Base-by-base conservation (phyloP, 2,797 vertebrate species). In the Lemur catta region DNA sequence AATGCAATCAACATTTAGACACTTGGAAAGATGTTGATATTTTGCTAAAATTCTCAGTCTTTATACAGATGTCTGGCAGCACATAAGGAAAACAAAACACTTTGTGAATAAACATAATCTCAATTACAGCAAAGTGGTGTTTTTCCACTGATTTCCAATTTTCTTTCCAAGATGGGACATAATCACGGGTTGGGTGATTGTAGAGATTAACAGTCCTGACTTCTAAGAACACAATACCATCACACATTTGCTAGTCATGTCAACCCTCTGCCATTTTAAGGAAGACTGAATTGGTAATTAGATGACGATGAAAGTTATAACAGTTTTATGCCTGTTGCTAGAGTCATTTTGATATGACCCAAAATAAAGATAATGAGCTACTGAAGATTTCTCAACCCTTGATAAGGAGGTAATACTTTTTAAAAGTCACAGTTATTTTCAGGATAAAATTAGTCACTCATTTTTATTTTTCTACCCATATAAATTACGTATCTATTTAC, bases 101-200 rank as follows among this genome's bases (percentile, higher is more conserved):
- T 96, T 65, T 76, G 55, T 90, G 94, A 97, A 97, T 97, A 96
- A 95, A 95, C 85, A 95, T 94, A 85, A 92, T 96, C 94, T 97
- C 96, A 95, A 89, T 97, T 96, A 91, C n/a, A 79, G n/a, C 33
- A 85, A 95, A 97, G 94, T 96, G 72, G 15, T 43, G 18, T 84
- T 93, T 97, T 82, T 7, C 81, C 43, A 89, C 91, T 75, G 74
- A 97, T 85, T 97, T 92, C 35, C 81, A 91, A 38, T 89, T 96
- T 94, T 76, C 28, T 90, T 88, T 81, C 38, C 72, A 92, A 65
- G 15, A 61, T 18, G 88, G 38, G 52, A 55, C 43, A 92, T 94
- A 97, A 95, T 95, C 48, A 94, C 38, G 72, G 14, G 4, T 76
- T 96, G 71, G 80, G 9, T 87, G 76, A 92, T 65, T 81, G 28